Conservation (phyloP, 2,797 vertebrate species). For the Chloroceryle amazona region DNA sequence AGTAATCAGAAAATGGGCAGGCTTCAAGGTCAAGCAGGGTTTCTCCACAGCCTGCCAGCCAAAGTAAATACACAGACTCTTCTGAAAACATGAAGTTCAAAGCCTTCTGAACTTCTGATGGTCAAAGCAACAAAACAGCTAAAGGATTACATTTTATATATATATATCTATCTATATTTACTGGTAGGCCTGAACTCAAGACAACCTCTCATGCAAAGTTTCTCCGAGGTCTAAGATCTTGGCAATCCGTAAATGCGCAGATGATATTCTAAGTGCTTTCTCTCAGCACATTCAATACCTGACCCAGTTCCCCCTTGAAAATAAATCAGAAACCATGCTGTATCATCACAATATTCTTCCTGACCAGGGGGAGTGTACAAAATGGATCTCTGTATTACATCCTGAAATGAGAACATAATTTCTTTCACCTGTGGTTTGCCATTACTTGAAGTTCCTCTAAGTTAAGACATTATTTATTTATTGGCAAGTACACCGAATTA, state of each 20-base stretch:
- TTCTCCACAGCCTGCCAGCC: neutral
- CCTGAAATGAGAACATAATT: neutral
- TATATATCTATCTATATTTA: neutral
- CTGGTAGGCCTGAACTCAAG: neutral
- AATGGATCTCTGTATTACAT: neutral
- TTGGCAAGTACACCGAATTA: neutral
- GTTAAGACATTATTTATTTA: neutral
- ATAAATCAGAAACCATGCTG: neutral
- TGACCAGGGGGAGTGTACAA: neutral
- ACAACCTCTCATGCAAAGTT: neutral
- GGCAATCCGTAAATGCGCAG: accelerated
- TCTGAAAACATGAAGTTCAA: neutral
- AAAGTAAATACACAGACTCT: neutral
- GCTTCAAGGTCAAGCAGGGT: neutral
- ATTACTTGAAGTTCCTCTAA: neutral
- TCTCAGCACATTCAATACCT: neutral
- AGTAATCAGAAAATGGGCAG: neutral
- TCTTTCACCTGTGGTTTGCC: neutral
- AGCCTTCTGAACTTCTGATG: neutral
- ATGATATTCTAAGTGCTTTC: neutral
- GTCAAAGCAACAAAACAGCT: neutral
- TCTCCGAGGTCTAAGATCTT: neutral
- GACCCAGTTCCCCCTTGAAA: neutral
- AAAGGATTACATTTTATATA: neutral
- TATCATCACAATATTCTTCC: neutral